Percentiles rank a stretch among this genome's conserved stretches.
Evolutionary conservation across 2,113 vertebrate species (phyloP).

Genomic region (Sturnus vulgaris): DNA sequence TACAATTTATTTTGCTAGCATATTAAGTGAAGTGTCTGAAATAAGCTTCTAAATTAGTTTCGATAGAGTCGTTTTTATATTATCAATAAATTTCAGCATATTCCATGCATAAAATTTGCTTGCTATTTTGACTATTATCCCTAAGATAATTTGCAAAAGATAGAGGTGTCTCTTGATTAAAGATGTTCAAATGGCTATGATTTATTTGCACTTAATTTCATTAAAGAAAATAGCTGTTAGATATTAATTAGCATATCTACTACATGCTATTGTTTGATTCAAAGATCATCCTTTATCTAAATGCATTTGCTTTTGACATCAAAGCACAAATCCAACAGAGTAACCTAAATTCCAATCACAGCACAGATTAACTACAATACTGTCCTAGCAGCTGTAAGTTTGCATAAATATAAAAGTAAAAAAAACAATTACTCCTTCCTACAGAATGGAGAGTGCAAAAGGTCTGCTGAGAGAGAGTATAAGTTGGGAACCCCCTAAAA

Average conservation of each 20-base stretch:
- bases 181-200: neutral
- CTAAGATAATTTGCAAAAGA: conserved; percentile 22
- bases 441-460: neutral
- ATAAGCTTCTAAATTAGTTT: conserved; percentile 55
- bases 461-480: neutral
- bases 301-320: conserved; percentile 14
- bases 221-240: conserved; percentile 53
- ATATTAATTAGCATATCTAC: conserved; percentile 55
- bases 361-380: neutral
- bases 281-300: neutral
- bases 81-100: conserved; percentile 35
- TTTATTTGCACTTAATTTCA: conserved; percentile 41
- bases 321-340: neutral
- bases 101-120: conserved; percentile 13
- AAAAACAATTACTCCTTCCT: neutral
- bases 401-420: neutral
- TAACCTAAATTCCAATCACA: neutral
- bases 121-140: conserved; percentile 29
- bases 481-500: neutral
- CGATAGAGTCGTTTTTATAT: conserved; percentile 10
- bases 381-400: neutral
- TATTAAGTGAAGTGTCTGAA: conserved; percentile 44
- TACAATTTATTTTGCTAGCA: conserved; percentile 48
- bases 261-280: conserved; percentile 34
- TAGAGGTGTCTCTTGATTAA: conserved; percentile 52